Evolutionary conservation across 2,888 invertebrate genomes (phyloP).

Genomic region (Eucera pruinosa): DNA sequence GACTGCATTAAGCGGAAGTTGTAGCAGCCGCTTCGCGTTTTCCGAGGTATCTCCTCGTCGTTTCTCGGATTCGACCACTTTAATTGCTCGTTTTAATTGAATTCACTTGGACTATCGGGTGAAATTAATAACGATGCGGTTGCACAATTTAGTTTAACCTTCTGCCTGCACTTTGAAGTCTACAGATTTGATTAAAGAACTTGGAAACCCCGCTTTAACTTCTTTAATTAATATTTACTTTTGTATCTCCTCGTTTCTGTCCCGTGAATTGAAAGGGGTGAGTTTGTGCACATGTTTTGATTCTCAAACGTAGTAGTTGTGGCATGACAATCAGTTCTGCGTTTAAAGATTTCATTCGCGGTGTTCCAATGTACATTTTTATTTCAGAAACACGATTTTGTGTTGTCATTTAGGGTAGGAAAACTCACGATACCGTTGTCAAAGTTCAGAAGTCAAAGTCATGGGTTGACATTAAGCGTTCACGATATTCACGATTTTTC

Average conservation of each 20-base stretch:
- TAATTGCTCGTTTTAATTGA: background rate
- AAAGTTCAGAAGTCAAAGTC: constrained; percentile 41
- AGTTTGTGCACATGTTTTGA: background rate
- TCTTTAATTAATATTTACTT: too few species aligned
- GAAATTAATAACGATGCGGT: background rate
- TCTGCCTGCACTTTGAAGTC: background rate
- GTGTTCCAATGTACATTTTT: background rate
- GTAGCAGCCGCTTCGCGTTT: constrained; percentile 32
- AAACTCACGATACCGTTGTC: constrained; percentile 29
- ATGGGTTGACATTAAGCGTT: constrained; percentile 25
- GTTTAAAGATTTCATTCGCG: background rate
- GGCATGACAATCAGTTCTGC: background rate
- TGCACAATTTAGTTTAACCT: background rate
- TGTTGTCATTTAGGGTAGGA: constrained; percentile 22
- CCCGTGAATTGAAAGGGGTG: too few species aligned
- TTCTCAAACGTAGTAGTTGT: background rate
- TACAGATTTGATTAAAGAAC: background rate
- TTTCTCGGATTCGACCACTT: background rate
- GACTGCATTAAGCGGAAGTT: constrained; percentile 37
- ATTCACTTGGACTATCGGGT: background rate
- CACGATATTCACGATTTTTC: too few species aligned
- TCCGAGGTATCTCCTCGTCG: constrained; percentile 34
- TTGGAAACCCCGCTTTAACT: too few species aligned
- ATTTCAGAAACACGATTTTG: background rate
- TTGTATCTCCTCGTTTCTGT: too few species aligned